A percentile compares a stretch with the other conserved stretches of the same genome.
Conservation (phyloP, 2,113 vertebrate species). For the Nycticryphes semicollaris region DNA sequence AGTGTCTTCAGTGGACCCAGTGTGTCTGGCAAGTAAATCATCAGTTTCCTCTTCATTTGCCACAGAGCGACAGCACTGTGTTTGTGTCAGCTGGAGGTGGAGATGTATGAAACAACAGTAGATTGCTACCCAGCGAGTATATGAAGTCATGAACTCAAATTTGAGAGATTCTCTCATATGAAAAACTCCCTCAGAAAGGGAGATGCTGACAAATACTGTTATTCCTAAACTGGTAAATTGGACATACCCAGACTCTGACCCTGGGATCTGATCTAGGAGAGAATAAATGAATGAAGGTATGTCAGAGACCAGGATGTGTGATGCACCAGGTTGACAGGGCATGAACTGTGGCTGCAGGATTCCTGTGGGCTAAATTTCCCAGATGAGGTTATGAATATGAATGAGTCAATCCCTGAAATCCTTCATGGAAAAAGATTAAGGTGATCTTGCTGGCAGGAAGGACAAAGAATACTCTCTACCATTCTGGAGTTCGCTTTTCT, state of each 20-base stretch:
- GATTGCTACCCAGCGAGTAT: neutral
- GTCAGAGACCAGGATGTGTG: neutral
- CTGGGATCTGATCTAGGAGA: neutral
- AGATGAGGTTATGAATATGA: neutral
- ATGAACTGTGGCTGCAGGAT: neutral
- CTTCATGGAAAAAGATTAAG: neutral
- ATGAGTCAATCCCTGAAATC: neutral
- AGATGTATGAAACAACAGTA: neutral
- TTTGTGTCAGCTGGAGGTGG: neutral
- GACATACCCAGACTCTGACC: neutral
- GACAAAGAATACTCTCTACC: neutral
- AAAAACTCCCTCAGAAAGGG: neutral
- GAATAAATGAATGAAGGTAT: neutral
- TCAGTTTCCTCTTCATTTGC: neutral
- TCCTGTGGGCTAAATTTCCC: neutral
- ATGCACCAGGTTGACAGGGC: neutral
- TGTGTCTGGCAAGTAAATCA: neutral
- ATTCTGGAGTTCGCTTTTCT: neutral
- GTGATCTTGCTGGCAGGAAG: neutral
- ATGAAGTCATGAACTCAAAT: neutral
- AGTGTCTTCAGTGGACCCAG: neutral
- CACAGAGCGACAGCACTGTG: neutral
- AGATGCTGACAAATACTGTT: neutral
- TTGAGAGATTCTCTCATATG: neutral
- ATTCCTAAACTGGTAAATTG: neutral